Evolutionary conservation across 2,113 vertebrate species (phyloP), one percentile per base, ranked within the genome.

Genomic region (Choloepus hoffmanni): DNA sequence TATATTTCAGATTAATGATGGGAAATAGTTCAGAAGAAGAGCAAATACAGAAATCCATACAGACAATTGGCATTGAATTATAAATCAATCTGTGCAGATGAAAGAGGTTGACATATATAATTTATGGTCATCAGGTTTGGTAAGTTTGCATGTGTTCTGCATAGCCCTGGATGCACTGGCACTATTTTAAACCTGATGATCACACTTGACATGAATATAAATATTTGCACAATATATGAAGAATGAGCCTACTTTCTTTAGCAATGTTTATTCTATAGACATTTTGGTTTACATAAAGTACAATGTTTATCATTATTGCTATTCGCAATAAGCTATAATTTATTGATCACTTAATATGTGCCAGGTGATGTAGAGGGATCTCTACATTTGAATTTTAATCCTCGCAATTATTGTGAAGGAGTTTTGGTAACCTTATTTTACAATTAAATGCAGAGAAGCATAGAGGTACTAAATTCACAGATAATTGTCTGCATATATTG

Each of bases 1-100:
- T 74, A 36, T 82, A 19, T 72, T 89, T 96, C 14, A 76, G 33
- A 26, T 78, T 79, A 96, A 79, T 82, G 24, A 36, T 77, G 76
- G 50, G 15, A 85, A 84, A 74, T 50, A 74, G 9, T 90, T 94
- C 9, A 43, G 79, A 70, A 70, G 67, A 82, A 62, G 48, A 76
- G 23, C 58, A 92, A 79, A 70, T 40, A 11, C 24, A 89, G 28
- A 92, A 95, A 89, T 24, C 8, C 50, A 48, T 43, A 24, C 2
- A 53, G 36, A 33, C 5, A 72, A 0, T 68, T 15, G 40, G 3
- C 18, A 48, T 40, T 87, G 63, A 50, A 33, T 55, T 90, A 77
- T 24, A 94, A 79, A 79, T 63, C 33, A 76, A 45, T 60, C 5
- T 94, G 15, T 28, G 11, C n/a, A 40, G 36, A 78, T 74, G n/a